Evolutionary conservation across 2,888 invertebrate genomes (phyloP).

Genomic region (Cephonodes hylas): DNA sequence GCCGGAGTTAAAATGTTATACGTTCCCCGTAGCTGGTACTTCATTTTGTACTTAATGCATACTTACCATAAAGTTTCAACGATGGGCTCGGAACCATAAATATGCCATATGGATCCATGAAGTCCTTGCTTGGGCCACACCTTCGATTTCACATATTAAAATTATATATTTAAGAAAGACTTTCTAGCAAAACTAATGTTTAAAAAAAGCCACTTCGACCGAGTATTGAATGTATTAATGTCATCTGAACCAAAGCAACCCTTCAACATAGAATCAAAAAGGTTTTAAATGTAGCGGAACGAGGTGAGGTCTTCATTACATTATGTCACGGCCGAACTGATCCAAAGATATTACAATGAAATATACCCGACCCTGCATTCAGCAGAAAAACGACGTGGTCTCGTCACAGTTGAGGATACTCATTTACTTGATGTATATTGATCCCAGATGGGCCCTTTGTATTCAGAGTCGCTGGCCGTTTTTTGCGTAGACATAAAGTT

Average conservation of each 20-base stretch:
- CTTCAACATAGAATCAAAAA: not conserved
- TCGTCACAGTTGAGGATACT: slow-evolving; percentile 35
- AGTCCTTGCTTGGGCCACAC: too few relatives aligned
- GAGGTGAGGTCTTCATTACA: slow-evolving; percentile 20
- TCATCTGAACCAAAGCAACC: not conserved
- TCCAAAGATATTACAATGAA: slow-evolving; percentile 21
- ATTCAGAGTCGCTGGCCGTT: slow-evolving; percentile 41
- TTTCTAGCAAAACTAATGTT: too few relatives aligned
- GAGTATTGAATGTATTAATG: too few relatives aligned
- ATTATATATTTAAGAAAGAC: too few relatives aligned
- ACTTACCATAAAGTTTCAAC: too few relatives aligned
- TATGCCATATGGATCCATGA: too few relatives aligned
- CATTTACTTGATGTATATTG: slow-evolving; percentile 60
- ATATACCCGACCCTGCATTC: slow-evolving; percentile 25
- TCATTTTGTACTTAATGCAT: too few relatives aligned
- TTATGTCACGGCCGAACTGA: slow-evolving; percentile 17
- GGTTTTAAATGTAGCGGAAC: not conserved
- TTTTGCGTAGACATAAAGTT: slow-evolving; percentile 40
- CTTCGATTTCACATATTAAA: too few relatives aligned
- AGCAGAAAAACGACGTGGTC: slow-evolving; percentile 24
- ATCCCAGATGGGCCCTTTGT: slow-evolving; percentile 48
- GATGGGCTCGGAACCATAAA: too few relatives aligned
- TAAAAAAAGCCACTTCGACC: too few relatives aligned
- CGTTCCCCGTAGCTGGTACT: too few relatives aligned
- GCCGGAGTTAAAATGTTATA: too few relatives aligned